Percentiles rank a stretch among this genome's conserved stretches.
These are phyloP conservation scores for Noctua fimbriata DNA, from an alignment of 2,888 invertebrate genomes.

Conservation along the genomic window DNA sequence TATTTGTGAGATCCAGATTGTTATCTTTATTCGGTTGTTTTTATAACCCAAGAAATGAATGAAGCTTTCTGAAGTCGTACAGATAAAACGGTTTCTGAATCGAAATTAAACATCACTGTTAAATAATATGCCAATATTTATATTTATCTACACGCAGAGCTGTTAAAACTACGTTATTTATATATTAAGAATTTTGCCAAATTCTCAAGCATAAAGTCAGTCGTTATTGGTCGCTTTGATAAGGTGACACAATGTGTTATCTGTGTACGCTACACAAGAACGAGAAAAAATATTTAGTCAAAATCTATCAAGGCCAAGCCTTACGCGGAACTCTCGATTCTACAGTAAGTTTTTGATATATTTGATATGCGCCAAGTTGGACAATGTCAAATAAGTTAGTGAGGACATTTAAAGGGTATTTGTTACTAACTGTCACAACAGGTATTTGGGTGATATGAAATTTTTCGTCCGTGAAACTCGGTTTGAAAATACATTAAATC, in stretches of 20 bases:
- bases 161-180: constrained; percentile 60
- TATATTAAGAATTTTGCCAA: constrained; percentile 60
- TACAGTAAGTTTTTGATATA: constrained; percentile 66
- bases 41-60: constrained; percentile 61
- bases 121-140: constrained; percentile 60
- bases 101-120: constrained; percentile 47
- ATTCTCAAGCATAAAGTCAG: constrained; percentile 59
- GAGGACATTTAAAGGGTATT: constrained; percentile 78
- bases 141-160: constrained; percentile 55
- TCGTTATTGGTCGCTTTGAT: constrained; percentile 76
- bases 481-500: not conserved
- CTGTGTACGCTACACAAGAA: constrained; percentile 76
- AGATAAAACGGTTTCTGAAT: constrained; percentile 46
- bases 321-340: constrained; percentile 83
- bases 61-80: constrained; percentile 56
- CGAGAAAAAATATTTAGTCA: constrained; percentile 82
- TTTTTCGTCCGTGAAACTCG: not conserved
- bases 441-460: constrained; percentile 21
- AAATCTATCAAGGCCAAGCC: constrained; percentile 84
- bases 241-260: constrained; percentile 83
- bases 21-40: constrained; percentile 56
- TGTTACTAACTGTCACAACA: constrained; percentile 30
- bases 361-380: constrained; percentile 64
- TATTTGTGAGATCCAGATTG: constrained; percentile 47
- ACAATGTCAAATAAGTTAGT: constrained; percentile 84